phyloP scores from a whole-genome alignment of 2,113 vertebrate genomes.

The Coregonus clupeaformis region DNA sequence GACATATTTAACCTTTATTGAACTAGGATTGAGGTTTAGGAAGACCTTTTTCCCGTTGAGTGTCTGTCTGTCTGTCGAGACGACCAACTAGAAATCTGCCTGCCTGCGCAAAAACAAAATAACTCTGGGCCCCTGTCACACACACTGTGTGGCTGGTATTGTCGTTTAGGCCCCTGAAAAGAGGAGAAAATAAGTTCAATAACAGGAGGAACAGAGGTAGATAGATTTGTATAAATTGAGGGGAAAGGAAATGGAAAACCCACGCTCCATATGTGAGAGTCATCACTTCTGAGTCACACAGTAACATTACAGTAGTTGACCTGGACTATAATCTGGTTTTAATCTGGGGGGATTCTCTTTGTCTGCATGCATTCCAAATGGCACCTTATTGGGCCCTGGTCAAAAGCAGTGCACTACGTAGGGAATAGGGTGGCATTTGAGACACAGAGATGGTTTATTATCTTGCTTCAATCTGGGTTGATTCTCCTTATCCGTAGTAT shows the following conservation, averaged over 20 bases:
- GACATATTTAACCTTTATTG: too few relatives aligned
- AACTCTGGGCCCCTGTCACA: background rate
- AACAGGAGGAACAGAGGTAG: conserved; percentile 39
- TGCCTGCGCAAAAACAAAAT: conserved; percentile 3
- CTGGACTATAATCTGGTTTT: conserved; percentile 4
- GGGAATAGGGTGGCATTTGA: too few relatives aligned
- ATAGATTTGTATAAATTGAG: conserved; percentile 24
- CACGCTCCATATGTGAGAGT: conserved; percentile 28
- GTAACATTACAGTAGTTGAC: conserved; percentile 23
- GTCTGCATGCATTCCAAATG: background rate
- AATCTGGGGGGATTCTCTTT: background rate
- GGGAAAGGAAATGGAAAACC: conserved; percentile 61
- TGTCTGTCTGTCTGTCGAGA: background rate
- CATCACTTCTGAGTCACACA: conserved; percentile 45
- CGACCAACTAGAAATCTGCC: conserved; percentile 3
- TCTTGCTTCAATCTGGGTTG: too few relatives aligned
- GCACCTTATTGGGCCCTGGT: too few relatives aligned
- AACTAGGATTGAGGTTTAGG: too few relatives aligned
- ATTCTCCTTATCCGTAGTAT: too few relatives aligned
- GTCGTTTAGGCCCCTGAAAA: conserved; percentile 46
- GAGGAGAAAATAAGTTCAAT: conserved; percentile 17
- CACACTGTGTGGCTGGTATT: conserved; percentile 53
- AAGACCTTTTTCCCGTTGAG: background rate
- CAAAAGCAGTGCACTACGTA: too few relatives aligned
- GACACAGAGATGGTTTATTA: too few relatives aligned